Evolutionary conservation across 2,113 vertebrate species (phyloP).

Genomic region (Halichoerus grypus): DNA sequence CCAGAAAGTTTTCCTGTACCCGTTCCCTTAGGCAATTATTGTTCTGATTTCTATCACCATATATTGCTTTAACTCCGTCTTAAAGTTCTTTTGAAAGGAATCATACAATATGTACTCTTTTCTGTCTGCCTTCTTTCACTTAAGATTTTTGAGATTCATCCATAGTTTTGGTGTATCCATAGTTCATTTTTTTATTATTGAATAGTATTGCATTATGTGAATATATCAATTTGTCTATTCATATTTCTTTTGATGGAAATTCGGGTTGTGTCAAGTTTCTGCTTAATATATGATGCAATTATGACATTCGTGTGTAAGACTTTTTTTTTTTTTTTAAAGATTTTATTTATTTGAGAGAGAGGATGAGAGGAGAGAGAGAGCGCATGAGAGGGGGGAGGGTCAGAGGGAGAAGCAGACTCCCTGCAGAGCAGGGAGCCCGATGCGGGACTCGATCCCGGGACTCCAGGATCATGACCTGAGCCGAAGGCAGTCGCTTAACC

Average conservation of each 20-base stretch:
- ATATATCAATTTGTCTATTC: not conserved
- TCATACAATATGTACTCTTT: not conserved
- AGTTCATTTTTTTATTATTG: not conserved
- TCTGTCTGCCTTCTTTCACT: not conserved
- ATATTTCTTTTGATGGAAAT: not conserved
- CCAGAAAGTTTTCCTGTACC: not conserved
- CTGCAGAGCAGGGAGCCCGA: no score
- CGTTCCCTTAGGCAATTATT: not conserved
- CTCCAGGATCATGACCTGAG: no score
- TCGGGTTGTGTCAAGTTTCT: not conserved
- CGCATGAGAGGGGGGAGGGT: no score
- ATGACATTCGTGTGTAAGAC: not conserved
- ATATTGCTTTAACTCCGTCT: not conserved
- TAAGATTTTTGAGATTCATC: not conserved
- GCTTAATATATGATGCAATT: not conserved
- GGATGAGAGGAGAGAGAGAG: no score
- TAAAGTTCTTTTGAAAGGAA: not conserved
- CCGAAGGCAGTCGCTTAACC: no score
- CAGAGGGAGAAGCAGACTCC: no score
- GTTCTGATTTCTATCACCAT: not conserved
- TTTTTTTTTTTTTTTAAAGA: not conserved
- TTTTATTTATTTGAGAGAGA: no score
- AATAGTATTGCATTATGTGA: not conserved
- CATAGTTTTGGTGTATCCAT: not conserved
- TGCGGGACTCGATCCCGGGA: no score